Base-by-base conservation (phyloP, 2,888 invertebrate species). In the Stenichneumon culpator region DNA sequence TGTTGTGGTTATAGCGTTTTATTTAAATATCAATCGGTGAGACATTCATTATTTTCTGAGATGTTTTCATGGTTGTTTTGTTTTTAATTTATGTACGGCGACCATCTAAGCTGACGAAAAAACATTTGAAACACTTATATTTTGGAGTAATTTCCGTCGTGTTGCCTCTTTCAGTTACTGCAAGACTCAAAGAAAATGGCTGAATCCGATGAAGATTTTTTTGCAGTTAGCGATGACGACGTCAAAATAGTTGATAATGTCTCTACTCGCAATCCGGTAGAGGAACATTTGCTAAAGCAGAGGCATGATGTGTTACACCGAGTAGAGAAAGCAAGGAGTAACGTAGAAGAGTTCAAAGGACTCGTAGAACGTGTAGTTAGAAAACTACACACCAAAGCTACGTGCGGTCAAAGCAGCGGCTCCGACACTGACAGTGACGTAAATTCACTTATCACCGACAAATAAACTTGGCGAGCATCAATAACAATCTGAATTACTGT, bases 371-470 rank as follows among this genome's bases (percentile, higher is more conserved):
- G 81, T 36, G 83, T 89, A 65, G 81, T 91, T 0, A 69, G 89
- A 14, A 88, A 89, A 79, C 87, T 93, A 9, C 82, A 89, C 2
- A n/a, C 69, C 3, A 88, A 87, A 63, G 83, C 87, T 3, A 86
- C 86, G 3, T 88, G 88, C 57, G 88, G 89, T n/a, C 87, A 89
- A n/a, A 86, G 88, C 65, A 52, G 78, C 3, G 89, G 84, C 60
- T 89, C 89, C 3, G 90, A 91, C 39, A 90, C 89, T 0, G 92
- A 92, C 16, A 88, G 81, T 60, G 91, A 93, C 16, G 93, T 93
- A 86, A 89, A 89, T 86, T 28, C 11, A 19, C 25, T 39, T 72
- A 32, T 19, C 32, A n/a, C 5, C 25, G 6, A 32, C 16, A 19
- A 25, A 70, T 63, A 47, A 25, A 54, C n/a, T 63, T 78, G 19